Conservation (phyloP, 2,797 vertebrate genomes). For the Alosa sapidissima region DNA sequence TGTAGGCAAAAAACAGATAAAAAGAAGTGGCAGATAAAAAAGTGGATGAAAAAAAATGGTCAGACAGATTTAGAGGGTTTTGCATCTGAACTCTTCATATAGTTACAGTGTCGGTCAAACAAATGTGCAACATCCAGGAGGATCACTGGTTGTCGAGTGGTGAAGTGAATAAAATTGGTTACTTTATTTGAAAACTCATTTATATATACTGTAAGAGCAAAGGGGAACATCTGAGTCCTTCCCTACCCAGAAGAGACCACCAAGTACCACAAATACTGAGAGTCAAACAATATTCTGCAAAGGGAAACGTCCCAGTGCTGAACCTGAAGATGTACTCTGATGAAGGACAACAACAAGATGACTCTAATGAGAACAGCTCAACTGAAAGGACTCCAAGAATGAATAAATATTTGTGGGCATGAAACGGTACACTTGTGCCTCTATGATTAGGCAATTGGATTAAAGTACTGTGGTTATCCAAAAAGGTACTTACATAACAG, state of each 20-base stretch:
- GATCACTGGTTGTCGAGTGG: neutral
- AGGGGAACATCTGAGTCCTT: neutral
- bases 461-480: neutral
- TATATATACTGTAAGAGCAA: neutral
- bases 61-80: too few species aligned
- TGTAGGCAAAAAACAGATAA: too few species aligned
- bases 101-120: neutral
- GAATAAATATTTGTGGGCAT: neutral
- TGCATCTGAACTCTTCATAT: too few species aligned
- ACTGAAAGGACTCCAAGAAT: neutral
- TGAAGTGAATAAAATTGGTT: neutral
- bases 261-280: too few species aligned
- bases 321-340: neutral
- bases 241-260: too few species aligned
- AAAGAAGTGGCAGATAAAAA: too few species aligned
- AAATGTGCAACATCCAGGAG: neutral
- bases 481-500: neutral
- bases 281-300: too few species aligned
- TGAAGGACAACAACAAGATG: neutral
- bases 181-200: neutral
- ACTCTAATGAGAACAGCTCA: neutral
- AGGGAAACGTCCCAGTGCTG: neutral
- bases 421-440: neutral
- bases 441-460: neutral
- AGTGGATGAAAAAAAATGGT: too few species aligned